Percentiles rank a stretch among this genome's conserved stretches.
Evolutionary conservation across 2,888 invertebrate species (phyloP).

Genomic region (Syrphus vitripennis): DNA sequence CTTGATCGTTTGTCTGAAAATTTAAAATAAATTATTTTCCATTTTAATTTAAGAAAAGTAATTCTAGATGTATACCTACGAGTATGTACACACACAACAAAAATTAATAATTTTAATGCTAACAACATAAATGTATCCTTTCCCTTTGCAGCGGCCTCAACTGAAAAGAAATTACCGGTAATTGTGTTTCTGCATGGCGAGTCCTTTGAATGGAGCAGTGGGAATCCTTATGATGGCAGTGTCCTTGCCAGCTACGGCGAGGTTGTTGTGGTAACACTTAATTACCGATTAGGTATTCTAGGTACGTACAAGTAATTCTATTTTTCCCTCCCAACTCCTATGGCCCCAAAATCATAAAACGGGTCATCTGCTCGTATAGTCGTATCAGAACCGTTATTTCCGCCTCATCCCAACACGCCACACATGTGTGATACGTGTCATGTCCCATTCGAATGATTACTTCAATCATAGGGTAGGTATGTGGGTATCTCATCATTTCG

Average conservation of each 20-base stretch:
- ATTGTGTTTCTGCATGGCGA: conserved; percentile 81
- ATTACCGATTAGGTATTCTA: conserved; percentile 96
- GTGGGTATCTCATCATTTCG: conserved; percentile 51
- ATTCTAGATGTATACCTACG: no score
- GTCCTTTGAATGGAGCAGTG: conserved; percentile 97
- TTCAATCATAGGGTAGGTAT: conserved; percentile 33
- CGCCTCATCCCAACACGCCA: neutral
- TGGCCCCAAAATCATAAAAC: neutral
- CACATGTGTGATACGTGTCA: conserved; percentile 43
- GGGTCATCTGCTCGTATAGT: conserved; percentile 15
- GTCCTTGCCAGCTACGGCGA: conserved; percentile 95
- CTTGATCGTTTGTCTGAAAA: no score
- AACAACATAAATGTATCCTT: neutral
- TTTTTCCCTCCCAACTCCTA: conserved; percentile 3
- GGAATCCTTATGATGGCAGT: conserved; percentile 98
- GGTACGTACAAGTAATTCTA: conserved; percentile 82
- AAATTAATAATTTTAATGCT: neutral
- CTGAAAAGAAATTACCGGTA: conserved; percentile 81
- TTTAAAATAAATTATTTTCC: no score
- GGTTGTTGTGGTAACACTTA: conserved; percentile 96
- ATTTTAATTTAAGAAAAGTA: neutral
- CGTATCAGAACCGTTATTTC: neutral
- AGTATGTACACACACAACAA: neutral
- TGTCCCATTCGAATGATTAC: conserved; percentile 52
- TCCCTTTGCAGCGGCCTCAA: conserved; percentile 77